Conservation (phyloP, 2,113 vertebrate species). For the Oceanodroma tethys region DNA sequence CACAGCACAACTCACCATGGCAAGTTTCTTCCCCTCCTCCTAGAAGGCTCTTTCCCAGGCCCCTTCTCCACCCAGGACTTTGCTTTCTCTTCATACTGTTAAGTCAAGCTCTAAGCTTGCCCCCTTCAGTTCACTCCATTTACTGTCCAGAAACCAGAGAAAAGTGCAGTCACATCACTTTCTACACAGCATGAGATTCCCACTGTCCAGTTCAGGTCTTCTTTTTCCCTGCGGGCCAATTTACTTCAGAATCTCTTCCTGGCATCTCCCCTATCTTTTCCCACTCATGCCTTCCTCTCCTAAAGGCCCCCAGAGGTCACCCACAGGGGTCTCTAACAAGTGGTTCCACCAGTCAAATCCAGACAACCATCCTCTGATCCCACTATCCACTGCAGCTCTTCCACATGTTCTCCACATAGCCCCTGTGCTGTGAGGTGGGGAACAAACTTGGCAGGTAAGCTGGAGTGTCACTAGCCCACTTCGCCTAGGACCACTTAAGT, state of each 20-base stretch:
- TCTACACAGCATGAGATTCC: background rate
- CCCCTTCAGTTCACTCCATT: constrained; percentile 36
- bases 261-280: background rate
- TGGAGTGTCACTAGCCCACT: background rate
- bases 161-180: background rate
- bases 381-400: background rate
- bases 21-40: background rate
- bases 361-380: background rate
- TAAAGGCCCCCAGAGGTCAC: background rate
- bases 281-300: background rate
- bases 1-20: background rate
- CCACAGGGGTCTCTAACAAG: background rate
- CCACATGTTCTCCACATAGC: background rate
- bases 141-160: constrained; percentile 1
- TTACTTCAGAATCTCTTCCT: background rate
- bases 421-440: background rate
- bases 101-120: constrained; percentile 42
- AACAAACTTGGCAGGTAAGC: background rate
- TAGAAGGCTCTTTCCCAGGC: background rate
- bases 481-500: background rate
- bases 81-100: background rate
- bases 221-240: background rate
- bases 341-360: background rate
- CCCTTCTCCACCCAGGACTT: background rate
- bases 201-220: background rate